Base-by-base conservation (phyloP, 1,140 invertebrate genomes). In the Ceratosolen fusciceps region DNA sequence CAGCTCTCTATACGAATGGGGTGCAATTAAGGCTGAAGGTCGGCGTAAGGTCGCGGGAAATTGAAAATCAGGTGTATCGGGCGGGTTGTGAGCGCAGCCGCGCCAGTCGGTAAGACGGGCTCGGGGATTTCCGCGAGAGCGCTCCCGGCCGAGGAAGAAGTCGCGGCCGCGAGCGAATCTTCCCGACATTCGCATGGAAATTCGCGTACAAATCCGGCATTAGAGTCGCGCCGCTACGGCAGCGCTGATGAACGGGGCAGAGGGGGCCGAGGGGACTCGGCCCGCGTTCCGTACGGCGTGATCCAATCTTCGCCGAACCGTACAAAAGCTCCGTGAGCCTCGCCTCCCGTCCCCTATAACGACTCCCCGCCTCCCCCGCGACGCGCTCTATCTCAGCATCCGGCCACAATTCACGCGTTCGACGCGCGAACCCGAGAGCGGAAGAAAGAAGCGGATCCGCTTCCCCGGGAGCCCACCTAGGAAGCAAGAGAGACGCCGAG, bases 401-500 rank as follows among this genome's bases (percentile, higher is more conserved):
- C 79, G 49, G 47, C 43, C 54, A 74, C 81, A 71, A 79, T 75
- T 76, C 68, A 74, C 74, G 73, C 70, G 80, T 81, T 81, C 73
- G 74, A 79, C 72, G 47, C 52, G 47, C 37, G 12, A 31, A 29
- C 26, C 31, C 49, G 56, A 81, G 52, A 72, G 31, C 14, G 31
- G 58, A 70, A 56, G 75, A 81, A 81, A 81, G 67, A 73, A 54
- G 72, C 77, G 74, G 75, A 52, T 65, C 58, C 29, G 75, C 43
- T n/a, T 3, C 29, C n/a, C 29, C 49, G 31, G 49, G 34, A 9
- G 26, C 8, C 29, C 29, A 19, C 29, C 26, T 34, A 34, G 19
- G n/a, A 26, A 67, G 65, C 1, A 43, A 8, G 47, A 68, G 37
- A 47, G 37, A 16, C 37, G 24, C 14, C 10, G 19, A 71, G 24